Base-by-base conservation (phyloP, 2,888 invertebrate species). In the Cheilosia vernalis region DNA sequence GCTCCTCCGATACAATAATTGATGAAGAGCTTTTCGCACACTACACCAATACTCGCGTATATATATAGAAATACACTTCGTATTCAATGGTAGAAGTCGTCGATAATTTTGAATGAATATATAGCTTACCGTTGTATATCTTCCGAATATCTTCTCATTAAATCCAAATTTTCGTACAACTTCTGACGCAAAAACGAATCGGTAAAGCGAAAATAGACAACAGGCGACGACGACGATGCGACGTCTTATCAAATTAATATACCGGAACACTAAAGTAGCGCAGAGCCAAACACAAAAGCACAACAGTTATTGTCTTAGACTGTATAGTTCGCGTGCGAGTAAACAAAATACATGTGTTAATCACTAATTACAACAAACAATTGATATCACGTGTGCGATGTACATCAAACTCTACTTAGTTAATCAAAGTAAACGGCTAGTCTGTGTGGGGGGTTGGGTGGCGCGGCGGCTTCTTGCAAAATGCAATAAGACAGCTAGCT, bases 91-190 rank as follows among this genome's bases (percentile, higher is more conserved):
- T 13, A 37, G 33, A 73, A 61, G 15, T 33, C 24, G 24, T 27
- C 2, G 40, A n/a, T 24, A 30, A 13, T 53, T 37, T 4, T 17
- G 60, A 67, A 40, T 15, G 17, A 60, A 10, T 40, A n/a, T 24
- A 24, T 60, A n/a, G n/a, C 85, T 85, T 85, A 85, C 85, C 85
- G 85, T 77, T 72, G 81, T 58, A 72, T 72, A 61, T 85, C 81
- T 72, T 81, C 85, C 40, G 81, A 81, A 58, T 85, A 77, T 77
- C 85, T 85, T 81, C 81, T 85, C 85, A 85, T 85, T 85, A 76
- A 85, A 63, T 72, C 63, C 61, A 81, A 81, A 44, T 81, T 72
- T 66, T 27, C 27, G 56, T 74, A 70, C 19, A 74, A 69, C 60
- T 78, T 72, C 55, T 80, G 53, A 80, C 64, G 60, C 24, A 79